A percentile compares a stretch with the other conserved stretches of the same genome.
Conservation (phyloP, 1,140 invertebrate species). For the Steinernema khuongi region DNA sequence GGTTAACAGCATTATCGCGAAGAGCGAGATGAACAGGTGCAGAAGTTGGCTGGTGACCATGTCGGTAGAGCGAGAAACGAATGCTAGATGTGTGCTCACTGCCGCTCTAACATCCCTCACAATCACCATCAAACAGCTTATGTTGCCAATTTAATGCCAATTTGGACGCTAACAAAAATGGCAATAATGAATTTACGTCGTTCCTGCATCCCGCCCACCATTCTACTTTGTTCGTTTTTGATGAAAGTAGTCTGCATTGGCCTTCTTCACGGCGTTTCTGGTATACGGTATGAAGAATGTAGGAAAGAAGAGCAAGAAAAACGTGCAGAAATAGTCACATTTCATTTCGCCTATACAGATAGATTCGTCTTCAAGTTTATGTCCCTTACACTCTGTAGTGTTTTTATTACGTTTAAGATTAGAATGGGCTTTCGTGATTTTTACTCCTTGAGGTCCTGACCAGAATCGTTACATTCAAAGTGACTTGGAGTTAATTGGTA, state of each 20-base stretch:
- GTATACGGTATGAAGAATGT: not conserved
- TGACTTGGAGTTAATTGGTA: no score
- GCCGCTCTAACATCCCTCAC: not conserved
- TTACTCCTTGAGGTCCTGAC: no score
- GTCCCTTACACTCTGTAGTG: no score
- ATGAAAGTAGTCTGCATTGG: not conserved
- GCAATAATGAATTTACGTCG: not conserved
- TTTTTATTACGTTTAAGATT: no score
- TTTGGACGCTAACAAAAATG: not conserved
- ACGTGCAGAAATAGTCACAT: no score
- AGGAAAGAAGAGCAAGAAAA: no score
- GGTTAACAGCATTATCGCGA: not conserved
- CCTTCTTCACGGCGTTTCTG: not conserved
- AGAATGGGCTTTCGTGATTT: no score
- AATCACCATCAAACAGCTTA: not conserved
- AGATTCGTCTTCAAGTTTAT: no score
- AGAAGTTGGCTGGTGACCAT: not conserved
- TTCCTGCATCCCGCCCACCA: not conserved
- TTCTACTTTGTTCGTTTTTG: not conserved
- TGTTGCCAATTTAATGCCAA: constrained; percentile 9
- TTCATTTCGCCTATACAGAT: no score
- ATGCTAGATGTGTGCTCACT: not conserved
- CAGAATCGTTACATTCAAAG: no score
- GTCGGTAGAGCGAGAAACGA: not conserved
- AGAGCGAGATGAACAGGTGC: not conserved